These are phyloP conservation scores for Lontra canadensis DNA, from an alignment of 2,113 vertebrate species.

Conservation along the genomic window DNA sequence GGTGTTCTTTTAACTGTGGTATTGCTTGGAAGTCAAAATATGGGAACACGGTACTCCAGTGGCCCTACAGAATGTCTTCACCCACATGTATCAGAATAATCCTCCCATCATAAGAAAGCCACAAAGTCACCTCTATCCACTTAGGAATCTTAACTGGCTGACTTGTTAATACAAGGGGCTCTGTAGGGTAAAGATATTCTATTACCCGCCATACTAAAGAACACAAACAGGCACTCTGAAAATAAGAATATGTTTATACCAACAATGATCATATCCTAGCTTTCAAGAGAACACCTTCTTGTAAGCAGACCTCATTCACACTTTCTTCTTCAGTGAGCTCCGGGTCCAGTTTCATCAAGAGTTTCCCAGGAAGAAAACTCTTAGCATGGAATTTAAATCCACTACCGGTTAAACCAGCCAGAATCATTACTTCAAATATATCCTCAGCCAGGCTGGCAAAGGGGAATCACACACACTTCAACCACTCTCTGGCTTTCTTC, in stretches of 20 bases:
- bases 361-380: conserved; percentile 9
- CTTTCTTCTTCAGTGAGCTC: neutral
- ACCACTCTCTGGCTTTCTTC: neutral
- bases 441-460: neutral
- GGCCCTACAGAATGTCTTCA: neutral
- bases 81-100: neutral
- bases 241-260: neutral
- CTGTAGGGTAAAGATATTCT: neutral
- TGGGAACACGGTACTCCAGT: neutral
- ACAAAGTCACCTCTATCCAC: neutral
- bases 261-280: neutral
- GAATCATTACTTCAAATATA: neutral
- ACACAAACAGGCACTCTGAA: neutral
- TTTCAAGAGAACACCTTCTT: neutral
- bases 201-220: neutral
- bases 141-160: neutral
- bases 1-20: neutral
- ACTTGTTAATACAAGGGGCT: neutral
- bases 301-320: neutral
- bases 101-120: neutral
- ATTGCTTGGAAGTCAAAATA: neutral
- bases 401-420: neutral
- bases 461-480: neutral
- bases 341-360: neutral
- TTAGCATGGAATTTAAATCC: neutral